Evolutionary conservation across 2,888 invertebrate species (phyloP), one percentile per base, ranked within the genome.

Genomic region (Tenthredo distinguenda): DNA sequence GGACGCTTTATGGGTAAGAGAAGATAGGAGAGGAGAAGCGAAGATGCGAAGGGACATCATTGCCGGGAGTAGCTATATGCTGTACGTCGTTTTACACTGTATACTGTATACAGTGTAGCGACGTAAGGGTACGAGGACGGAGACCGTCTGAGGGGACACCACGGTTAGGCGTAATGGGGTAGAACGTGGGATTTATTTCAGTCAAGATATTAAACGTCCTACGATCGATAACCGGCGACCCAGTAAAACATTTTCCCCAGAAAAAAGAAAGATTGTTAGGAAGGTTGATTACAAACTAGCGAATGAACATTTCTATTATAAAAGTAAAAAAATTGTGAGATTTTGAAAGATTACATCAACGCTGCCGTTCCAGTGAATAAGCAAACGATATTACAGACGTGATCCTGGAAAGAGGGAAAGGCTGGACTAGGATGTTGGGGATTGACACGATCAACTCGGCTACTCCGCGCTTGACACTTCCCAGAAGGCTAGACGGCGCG

Each of bases 111-210:
- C 68, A 68, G 79, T 79, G 62, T 12, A 55, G 34, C 50, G n/a
- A 71, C 37, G 71, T 31, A 87, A 86, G 89, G 89, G 87, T 89
- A 90, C 58, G 83, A 71, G 58, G 90, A 91, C 88, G 89, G 89
- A 86, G 88, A 89, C 89, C 50, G 76, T 50, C 50, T 40, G 89
- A 87, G 89, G 89, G 88, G 90, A 89, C 89, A 89, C 87, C 88
- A 88, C 88, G 89, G 89, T 91, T 91, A 90, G 85, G 89, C 88
- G 90, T 90, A 91, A 91, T 91, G 90, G 91, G 89, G 89, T 90
- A 91, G 90, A 91, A 91, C 90, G 89, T 88, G 86, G 88, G 88
- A 91, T 90, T 91, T 91, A 91, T 91, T 91, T 89, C 89, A 87
- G 90, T 91, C 90, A 89, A 89, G 90, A 88, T 90, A 90, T 91